These are phyloP conservation scores for Lophius piscatorius DNA, from an alignment of 2,113 vertebrate species.

Conservation along the genomic window DNA sequence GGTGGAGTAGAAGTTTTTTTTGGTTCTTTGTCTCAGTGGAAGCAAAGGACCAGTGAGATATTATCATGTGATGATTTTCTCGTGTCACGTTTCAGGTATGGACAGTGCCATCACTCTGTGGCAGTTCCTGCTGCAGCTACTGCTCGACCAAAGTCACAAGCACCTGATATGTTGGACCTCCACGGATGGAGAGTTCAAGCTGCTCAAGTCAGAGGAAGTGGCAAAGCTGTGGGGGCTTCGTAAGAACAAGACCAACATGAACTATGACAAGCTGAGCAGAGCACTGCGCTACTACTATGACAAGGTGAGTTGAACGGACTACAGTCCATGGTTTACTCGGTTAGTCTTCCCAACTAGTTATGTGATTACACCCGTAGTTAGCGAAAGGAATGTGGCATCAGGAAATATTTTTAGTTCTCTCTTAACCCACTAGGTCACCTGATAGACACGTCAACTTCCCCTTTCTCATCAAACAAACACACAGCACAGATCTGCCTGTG, in stretches of 20 bases:
- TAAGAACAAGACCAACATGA: constrained; percentile 99
- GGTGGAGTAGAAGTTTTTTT: too few species aligned
- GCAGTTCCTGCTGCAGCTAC: constrained; percentile 98
- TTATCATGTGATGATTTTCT: not conserved
- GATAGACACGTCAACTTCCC: constrained; percentile 60
- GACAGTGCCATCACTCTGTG: constrained; percentile 98
- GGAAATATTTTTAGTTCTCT: constrained; percentile 14
- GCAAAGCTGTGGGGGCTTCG: constrained; percentile 96
- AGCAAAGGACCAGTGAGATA: too few species aligned
- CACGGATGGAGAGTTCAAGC: constrained; percentile 96
- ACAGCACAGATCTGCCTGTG: too few species aligned
- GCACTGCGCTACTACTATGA: constrained; percentile 97
- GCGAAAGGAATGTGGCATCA: not conserved
- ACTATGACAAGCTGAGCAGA: constrained; percentile 96
- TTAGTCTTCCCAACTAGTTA: not conserved
- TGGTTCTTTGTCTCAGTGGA: not conserved
- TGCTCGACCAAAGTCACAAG: constrained; percentile 95
- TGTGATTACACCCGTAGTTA: not conserved
- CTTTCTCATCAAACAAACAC: constrained; percentile 50
- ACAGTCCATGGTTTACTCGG: not conserved
- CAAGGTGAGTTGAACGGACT: constrained; percentile 83
- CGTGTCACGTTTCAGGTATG: constrained; percentile 82
- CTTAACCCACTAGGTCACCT: constrained; percentile 19
- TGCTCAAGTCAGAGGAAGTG: constrained; percentile 96
- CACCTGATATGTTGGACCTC: constrained; percentile 98